phyloP scores from a whole-genome alignment of 2,113 vertebrate species.

The Sinocyclocheilus anophthalmus region DNA sequence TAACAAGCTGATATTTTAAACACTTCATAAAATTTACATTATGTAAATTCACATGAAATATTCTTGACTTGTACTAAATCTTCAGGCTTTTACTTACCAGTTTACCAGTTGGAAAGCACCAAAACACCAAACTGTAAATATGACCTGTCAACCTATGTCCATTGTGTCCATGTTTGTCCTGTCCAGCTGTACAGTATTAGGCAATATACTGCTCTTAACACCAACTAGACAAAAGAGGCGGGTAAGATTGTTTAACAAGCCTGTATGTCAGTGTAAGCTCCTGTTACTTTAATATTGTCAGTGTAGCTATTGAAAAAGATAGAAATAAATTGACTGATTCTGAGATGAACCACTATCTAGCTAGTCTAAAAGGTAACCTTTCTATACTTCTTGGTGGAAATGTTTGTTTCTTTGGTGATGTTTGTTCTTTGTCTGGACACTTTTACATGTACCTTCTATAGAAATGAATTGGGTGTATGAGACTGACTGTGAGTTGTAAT shows the following conservation, averaged over 20 bases:
- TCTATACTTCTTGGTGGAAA: constrained; percentile 31
- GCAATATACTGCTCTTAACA: constrained; percentile 26
- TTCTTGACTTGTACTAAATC: constrained; percentile 1
- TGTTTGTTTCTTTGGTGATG: constrained; percentile 33
- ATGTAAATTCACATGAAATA: background rate
- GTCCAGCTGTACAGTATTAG: constrained; percentile 27
- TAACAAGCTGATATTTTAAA: background rate
- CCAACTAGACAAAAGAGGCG: constrained; percentile 17
- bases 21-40: background rate
- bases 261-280: constrained; percentile 36
- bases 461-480: constrained; percentile 58
- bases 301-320: constrained; percentile 33
- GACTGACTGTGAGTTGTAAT: constrained; percentile 70
- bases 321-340: constrained; percentile 6
- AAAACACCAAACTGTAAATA: constrained; percentile 38
- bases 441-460: constrained; percentile 57
- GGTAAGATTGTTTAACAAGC: constrained; percentile 21
- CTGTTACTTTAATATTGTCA: constrained; percentile 29
- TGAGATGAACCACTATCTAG: constrained; percentile 18
- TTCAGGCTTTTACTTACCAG: background rate
- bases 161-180: constrained; percentile 38
- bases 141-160: constrained; percentile 20
- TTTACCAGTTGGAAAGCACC: constrained; percentile 18
- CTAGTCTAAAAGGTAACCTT: background rate
- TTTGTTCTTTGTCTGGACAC: constrained; percentile 36